These are phyloP conservation scores for Acrocyrtus sp. DNA, from an alignment of 2,888 invertebrate genomes.

Conservation along the genomic window DNA sequence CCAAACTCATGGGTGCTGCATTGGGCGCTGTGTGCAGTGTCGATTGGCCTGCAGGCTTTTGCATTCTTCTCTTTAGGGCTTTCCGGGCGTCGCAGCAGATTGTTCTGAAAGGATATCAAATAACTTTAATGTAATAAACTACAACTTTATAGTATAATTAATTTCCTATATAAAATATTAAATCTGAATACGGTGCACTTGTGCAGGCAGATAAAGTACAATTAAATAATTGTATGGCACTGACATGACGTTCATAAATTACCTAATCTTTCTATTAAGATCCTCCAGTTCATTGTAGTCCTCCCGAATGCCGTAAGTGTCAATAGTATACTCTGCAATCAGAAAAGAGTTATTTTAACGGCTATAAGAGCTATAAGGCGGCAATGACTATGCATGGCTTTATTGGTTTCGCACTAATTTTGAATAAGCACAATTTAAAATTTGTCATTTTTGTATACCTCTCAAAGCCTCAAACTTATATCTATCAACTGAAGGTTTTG, in stretches of 20 bases:
- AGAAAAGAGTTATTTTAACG: no score
- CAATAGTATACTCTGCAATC: constrained; percentile 35
- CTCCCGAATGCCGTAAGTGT: constrained; percentile 36
- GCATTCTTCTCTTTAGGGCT: constrained; percentile 13
- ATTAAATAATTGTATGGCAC: no score
- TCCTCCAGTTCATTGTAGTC: constrained; percentile 25
- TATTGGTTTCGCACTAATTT: no score
- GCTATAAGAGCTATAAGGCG: neutral
- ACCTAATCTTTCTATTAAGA: constrained; percentile 42
- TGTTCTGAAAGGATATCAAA: constrained; percentile 16
- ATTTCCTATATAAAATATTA: neutral
- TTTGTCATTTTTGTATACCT: no score
- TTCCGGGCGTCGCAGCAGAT: constrained; percentile 43
- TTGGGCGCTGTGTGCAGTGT: neutral
- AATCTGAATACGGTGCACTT: neutral
- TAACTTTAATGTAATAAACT: neutral
- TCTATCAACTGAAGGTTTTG: constrained; percentile 34
- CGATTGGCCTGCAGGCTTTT: neutral
- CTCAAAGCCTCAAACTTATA: constrained; percentile 37
- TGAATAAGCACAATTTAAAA: neutral
- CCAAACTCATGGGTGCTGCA: neutral
- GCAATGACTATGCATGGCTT: no score
- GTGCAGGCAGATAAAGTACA: no score
- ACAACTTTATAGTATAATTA: no score
- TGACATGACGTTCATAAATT: neutral